A percentile compares a stretch with the other conserved stretches of the same genome.
These are phyloP conservation scores for Tympanuchus pallidicinctus DNA, from an alignment of 2,113 vertebrate genomes.

Conservation along the genomic window DNA sequence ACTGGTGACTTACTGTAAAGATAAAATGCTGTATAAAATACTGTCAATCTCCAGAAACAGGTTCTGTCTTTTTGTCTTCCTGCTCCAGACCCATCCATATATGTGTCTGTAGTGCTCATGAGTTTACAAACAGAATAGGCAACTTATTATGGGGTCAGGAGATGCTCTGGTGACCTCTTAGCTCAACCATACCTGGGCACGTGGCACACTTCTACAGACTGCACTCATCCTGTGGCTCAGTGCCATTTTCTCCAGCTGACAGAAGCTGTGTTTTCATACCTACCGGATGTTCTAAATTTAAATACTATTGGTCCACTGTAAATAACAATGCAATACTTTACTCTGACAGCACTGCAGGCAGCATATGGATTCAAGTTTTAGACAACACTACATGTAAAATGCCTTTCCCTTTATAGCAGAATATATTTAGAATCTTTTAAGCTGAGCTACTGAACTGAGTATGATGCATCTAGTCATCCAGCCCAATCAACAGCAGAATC, in stretches of 20 bases:
- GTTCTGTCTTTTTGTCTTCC: background rate
- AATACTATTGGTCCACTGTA: conserved; percentile 8
- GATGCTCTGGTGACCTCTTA: background rate
- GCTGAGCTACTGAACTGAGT: conserved; percentile 45
- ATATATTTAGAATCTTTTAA: conserved; percentile 70
- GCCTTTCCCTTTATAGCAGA: conserved; percentile 68
- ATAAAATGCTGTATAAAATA: background rate
- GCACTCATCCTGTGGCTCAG: background rate
- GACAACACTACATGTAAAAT: conserved; percentile 52
- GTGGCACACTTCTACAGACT: background rate
- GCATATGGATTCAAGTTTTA: conserved; percentile 59
- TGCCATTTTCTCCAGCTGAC: background rate
- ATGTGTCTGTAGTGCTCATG: background rate
- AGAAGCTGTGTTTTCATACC: background rate
- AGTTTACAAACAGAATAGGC: background rate
- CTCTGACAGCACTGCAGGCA: conserved; percentile 33
- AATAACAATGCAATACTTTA: conserved; percentile 30
- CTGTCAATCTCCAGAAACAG: background rate
- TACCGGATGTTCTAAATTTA: conserved; percentile 35
- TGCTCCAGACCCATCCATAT: background rate
- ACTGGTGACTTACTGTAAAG: background rate
- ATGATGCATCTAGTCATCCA: conserved; percentile 61
- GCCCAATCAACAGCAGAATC: conserved; percentile 64
- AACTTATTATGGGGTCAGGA: background rate
- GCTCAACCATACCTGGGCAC: fast-evolving